phyloP scores from a whole-genome alignment of 2,113 vertebrate genomes.

The Grus americana region DNA sequence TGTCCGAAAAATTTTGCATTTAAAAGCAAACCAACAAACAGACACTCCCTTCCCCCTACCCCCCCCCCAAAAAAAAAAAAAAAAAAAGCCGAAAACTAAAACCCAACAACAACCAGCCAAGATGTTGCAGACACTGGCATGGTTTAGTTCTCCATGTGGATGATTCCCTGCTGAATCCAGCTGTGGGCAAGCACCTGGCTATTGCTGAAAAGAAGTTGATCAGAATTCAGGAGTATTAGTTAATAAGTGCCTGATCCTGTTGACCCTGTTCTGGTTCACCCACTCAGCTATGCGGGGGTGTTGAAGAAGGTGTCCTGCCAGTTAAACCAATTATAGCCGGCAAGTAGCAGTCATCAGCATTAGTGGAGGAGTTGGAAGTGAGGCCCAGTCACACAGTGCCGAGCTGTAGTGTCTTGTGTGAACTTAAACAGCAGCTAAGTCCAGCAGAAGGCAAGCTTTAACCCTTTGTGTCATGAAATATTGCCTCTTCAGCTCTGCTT shows the following conservation, averaged over 20 bases:
- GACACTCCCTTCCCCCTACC: accelerated
- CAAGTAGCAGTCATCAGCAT: conserved; percentile 30
- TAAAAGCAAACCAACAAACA: background rate
- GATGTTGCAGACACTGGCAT: background rate
- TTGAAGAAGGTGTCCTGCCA: conserved; percentile 58
- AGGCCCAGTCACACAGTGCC: background rate
- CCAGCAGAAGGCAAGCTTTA: background rate
- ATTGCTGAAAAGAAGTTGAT: conserved; percentile 32
- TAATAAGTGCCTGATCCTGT: conserved; percentile 67
- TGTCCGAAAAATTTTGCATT: accelerated
- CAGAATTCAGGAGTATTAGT: conserved; percentile 46
- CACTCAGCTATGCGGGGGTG: conserved; percentile 61
- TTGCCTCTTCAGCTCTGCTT: background rate
- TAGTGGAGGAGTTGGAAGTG: conserved; percentile 16
- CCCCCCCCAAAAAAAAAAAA: too few relatives aligned
- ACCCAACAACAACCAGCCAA: accelerated
- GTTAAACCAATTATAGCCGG: conserved; percentile 60
- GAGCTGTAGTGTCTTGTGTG: background rate
- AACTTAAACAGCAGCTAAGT: background rate
- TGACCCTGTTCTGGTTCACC: conserved; percentile 66
- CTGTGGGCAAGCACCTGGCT: background rate
- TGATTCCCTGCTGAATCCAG: background rate
- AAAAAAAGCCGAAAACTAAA: too few relatives aligned
- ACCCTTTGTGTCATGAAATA: background rate
- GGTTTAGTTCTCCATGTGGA: background rate